Conservation (phyloP, 1,140 invertebrate genomes). For the Bombyx mandarina region DNA sequence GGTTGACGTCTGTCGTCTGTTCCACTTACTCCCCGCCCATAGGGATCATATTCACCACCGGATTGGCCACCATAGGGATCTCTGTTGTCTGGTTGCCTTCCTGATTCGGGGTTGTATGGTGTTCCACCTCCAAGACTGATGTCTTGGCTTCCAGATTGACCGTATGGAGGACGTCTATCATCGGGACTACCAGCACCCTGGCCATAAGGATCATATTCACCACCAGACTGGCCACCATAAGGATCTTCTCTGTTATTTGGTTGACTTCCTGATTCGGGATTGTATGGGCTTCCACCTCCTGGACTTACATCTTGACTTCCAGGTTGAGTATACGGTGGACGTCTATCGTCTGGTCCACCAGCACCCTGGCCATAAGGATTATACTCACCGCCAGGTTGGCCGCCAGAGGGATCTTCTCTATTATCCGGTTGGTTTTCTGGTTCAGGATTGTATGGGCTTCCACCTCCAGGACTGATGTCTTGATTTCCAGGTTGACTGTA, state of each 20-base stretch:
- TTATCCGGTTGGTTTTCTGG: not conserved
- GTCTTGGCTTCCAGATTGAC: not conserved
- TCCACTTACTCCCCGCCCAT: too few species aligned
- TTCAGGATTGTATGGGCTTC: not conserved
- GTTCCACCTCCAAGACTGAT: not conserved
- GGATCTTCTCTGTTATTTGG: not conserved
- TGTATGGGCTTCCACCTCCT: too few species aligned
- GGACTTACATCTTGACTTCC: too few species aligned
- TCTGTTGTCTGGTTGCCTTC: not conserved
- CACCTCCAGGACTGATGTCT: too few species aligned
- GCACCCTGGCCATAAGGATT: not conserved
- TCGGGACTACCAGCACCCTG: not conserved
- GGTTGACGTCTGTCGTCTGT: too few species aligned
- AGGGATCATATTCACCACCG: too few species aligned
- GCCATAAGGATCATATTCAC: not conserved
- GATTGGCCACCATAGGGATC: not conserved
- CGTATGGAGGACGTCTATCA: too few species aligned
- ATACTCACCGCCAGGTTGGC: not conserved
- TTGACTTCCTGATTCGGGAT: too few species aligned
- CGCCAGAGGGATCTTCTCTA: not conserved
- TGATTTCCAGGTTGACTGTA: not conserved
- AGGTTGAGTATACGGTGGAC: not conserved
- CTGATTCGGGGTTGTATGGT: not conserved
- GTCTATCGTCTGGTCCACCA: not conserved
- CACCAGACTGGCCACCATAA: not conserved